These are phyloP conservation scores for Zaprionus bogoriensis DNA, from an alignment of 2,888 invertebrate species.

Conservation along the genomic window DNA sequence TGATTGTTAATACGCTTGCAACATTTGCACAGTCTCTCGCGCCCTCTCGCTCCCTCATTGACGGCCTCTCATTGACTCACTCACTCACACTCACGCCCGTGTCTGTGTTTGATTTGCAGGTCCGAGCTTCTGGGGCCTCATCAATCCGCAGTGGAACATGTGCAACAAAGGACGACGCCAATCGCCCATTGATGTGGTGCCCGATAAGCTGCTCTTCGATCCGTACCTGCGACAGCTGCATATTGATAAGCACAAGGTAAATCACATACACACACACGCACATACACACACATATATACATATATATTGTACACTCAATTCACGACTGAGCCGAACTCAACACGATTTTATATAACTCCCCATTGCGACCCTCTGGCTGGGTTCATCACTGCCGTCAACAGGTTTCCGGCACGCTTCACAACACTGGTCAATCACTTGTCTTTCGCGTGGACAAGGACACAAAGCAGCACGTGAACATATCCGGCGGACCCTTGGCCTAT, in stretches of 20 bases:
- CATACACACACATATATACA: too few relatives aligned
- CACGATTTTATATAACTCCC: too few relatives aligned
- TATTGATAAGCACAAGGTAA: constrained; percentile 96
- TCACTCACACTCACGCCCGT: background rate
- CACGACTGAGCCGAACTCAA: too few relatives aligned
- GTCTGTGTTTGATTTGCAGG: constrained; percentile 85
- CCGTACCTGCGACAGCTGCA: constrained; percentile 95
- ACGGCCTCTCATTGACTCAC: background rate
- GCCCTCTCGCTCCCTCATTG: background rate
- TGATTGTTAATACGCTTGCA: constrained; percentile 5
- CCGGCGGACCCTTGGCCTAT: constrained; percentile 97
- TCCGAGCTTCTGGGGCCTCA: constrained; percentile 98
- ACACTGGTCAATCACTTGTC: constrained; percentile 96
- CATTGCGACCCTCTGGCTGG: background rate
- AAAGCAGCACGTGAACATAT: constrained; percentile 96
- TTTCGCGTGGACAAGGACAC: constrained; percentile 95
- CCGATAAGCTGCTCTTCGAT: constrained; percentile 96
- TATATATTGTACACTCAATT: too few relatives aligned
- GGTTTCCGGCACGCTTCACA: constrained; percentile 94
- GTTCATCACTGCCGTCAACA: constrained; percentile 80
- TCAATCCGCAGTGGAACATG: constrained; percentile 99
- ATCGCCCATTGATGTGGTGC: constrained; percentile 98
- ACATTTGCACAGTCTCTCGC: background rate
- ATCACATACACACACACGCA: constrained; percentile 1
- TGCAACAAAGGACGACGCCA: constrained; percentile 98